Conservation (phyloP, 92 coral and sea anemone genomes). For the Umimayanthus chanpuru region DNA sequence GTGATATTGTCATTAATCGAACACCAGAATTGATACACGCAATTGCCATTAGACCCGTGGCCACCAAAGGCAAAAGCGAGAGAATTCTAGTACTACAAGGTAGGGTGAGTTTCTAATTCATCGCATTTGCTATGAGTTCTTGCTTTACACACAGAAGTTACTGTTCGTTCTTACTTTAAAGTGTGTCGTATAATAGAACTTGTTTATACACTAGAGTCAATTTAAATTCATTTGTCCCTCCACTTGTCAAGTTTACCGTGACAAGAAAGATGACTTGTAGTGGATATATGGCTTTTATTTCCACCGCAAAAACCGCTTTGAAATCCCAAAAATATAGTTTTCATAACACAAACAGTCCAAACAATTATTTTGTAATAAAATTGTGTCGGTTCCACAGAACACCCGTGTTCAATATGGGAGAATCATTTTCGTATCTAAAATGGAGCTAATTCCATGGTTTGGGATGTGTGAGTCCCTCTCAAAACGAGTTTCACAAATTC, state of each 20-base stretch:
- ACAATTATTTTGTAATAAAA: not conserved
- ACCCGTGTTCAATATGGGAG: not conserved
- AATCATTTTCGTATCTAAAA: not conserved
- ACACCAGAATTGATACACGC: not conserved
- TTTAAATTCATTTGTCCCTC: not conserved
- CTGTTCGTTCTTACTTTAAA: not conserved
- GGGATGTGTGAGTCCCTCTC: not conserved
- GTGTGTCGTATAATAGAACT: not conserved
- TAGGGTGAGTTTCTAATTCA: not conserved
- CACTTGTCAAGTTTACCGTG: not conserved
- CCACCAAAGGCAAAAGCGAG: not conserved
- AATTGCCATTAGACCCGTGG: not conserved
- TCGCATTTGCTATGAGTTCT: not conserved
- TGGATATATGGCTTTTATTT: not conserved
- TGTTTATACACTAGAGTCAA: too few species aligned
- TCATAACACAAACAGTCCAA: not conserved
- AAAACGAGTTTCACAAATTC: not conserved
- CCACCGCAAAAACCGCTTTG: not conserved
- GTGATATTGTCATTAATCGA: constrained; percentile 3
- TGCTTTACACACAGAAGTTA: not conserved
- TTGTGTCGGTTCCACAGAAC: not conserved
- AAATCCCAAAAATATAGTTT: not conserved
- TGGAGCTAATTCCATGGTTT: not conserved
- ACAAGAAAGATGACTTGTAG: not conserved
- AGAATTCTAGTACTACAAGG: not conserved